Evolutionary conservation across 2,113 vertebrate genomes (phyloP).

Genomic region (Murina feae): DNA sequence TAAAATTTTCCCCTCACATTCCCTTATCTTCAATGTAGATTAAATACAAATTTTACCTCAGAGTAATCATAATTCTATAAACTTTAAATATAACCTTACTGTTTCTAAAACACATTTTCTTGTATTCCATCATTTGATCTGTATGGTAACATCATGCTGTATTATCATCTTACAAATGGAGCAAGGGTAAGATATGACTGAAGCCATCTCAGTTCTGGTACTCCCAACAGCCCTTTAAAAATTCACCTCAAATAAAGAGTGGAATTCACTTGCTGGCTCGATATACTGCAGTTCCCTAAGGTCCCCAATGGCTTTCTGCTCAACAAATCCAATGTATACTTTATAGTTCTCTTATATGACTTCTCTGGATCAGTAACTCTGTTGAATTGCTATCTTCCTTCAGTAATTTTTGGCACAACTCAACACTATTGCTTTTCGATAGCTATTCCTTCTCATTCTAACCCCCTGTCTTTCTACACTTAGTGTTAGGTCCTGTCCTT

Average conservation of each 20-base stretch:
- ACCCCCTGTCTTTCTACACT: background rate
- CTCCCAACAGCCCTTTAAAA: background rate
- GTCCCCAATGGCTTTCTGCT: background rate
- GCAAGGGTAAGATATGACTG: background rate
- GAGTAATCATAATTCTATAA: conserved; percentile 20
- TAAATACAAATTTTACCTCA: background rate
- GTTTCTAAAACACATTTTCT: background rate
- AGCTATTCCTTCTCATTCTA: background rate
- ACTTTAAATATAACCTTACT: background rate
- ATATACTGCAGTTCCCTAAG: background rate
- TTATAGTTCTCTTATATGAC: background rate
- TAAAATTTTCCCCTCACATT: background rate
- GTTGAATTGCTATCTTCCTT: background rate
- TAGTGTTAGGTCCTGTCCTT: background rate
- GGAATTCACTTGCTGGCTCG: background rate
- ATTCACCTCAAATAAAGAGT: background rate
- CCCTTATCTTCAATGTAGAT: conserved; percentile 23
- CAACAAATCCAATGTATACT: background rate
- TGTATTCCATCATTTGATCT: background rate
- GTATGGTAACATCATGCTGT: background rate
- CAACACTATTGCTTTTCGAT: background rate
- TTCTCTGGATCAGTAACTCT: background rate
- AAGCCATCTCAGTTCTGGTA: background rate
- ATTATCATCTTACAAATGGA: background rate
- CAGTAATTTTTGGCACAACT: background rate